These are phyloP conservation scores for Pomacea canaliculata DNA, from an alignment of 2,888 invertebrate species.

Conservation along the genomic window DNA sequence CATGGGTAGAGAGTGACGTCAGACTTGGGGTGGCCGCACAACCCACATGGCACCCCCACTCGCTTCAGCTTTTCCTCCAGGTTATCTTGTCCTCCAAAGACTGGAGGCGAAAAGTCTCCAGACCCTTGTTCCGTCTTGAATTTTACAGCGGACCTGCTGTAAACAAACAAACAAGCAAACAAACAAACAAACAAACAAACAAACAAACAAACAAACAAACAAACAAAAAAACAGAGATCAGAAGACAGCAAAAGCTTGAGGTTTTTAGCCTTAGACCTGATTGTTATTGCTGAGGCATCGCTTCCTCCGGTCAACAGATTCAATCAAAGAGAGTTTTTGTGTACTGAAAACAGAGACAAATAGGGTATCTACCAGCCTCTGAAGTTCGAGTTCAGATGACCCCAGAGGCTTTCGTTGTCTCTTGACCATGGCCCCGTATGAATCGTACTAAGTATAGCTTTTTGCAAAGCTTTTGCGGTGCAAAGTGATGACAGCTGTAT, in stretches of 20 bases:
- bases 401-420: too few species aligned
- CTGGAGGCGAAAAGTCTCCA: neutral
- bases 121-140: neutral
- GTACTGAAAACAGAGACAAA: neutral
- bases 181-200: too few species aligned
- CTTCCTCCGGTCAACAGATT: neutral
- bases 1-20: slow-evolving; percentile 1
- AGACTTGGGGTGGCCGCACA: neutral
- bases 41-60: slow-evolving; percentile 6
- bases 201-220: too few species aligned
- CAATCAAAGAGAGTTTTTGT: neutral
- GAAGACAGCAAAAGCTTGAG: neutral
- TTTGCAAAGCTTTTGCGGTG: too few species aligned
- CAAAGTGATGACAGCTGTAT: too few species aligned
- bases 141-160: neutral
- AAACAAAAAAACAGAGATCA: neutral
- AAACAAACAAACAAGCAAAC: neutral
- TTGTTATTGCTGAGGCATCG: neutral
- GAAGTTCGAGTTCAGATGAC: too few species aligned
- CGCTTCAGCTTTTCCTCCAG: neutral
- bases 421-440: too few species aligned
- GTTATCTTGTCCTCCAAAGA: neutral
- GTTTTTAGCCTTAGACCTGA: neutral
- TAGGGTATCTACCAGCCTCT: too few species aligned
- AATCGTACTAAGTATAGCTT: too few species aligned